Conservation (phyloP, 2,797 vertebrate genomes). For the Hozukius guyotensis region DNA sequence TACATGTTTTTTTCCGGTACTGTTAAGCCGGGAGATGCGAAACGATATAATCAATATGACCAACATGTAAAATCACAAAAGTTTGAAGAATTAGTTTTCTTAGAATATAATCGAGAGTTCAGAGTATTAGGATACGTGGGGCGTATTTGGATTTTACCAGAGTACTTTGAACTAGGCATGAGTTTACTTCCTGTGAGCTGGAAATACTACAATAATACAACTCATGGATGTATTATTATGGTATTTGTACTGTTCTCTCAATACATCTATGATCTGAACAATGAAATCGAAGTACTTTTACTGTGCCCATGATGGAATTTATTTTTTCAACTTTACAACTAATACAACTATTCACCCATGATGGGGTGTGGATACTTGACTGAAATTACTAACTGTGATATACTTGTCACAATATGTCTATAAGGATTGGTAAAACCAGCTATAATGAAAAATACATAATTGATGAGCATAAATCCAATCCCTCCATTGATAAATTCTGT, state of each 20-base stretch:
- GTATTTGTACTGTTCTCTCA: too few species aligned
- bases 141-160: background rate
- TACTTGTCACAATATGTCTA: background rate
- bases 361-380: background rate
- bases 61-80: fast-evolving
- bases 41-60: background rate
- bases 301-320: background rate
- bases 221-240: too few species aligned
- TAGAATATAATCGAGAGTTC: background rate
- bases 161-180: background rate
- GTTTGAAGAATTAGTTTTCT: fast-evolving
- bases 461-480: background rate
- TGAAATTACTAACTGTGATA: background rate
- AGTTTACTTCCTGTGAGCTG: constrained; percentile 25
- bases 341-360: background rate
- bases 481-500: background rate
- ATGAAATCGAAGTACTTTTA: background rate
- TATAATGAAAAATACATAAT: background rate
- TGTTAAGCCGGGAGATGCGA: background rate
- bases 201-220: background rate
- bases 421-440: background rate
- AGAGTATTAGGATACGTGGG: background rate
- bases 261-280: too few species aligned
- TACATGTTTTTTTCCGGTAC: background rate
- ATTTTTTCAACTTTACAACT: too few species aligned